phyloP scores from a whole-genome alignment of 1,140 invertebrate species.

The Ceratosolen fusciceps region DNA sequence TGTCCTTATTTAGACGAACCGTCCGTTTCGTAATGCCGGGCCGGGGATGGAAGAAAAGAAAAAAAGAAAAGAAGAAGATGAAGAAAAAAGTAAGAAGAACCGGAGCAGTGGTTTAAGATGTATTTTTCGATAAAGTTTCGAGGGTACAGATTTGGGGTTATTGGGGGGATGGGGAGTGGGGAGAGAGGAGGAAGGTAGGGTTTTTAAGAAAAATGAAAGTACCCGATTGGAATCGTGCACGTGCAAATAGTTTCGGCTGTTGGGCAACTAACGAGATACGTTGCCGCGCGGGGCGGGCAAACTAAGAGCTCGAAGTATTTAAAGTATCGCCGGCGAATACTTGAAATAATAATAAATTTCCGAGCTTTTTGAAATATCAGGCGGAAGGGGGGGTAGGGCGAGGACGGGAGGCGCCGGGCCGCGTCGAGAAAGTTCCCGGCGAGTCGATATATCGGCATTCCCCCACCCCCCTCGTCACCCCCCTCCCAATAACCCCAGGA shows the following conservation, averaged over 20 bases:
- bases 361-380: neutral
- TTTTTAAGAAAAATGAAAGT: slow-evolving; percentile 10
- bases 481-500: neutral
- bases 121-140: neutral
- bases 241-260: neutral
- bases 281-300: too few relatives aligned
- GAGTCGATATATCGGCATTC: neutral
- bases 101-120: neutral
- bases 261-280: neutral
- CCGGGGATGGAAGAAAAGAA: too few relatives aligned
- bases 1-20: neutral
- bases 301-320: neutral
- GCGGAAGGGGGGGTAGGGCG: neutral
- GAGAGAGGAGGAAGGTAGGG: neutral
- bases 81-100: neutral
- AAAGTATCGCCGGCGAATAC: neutral
- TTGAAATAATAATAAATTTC: neutral
- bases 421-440: neutral
- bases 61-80: neutral
- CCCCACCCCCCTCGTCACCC: neutral
- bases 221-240: neutral
- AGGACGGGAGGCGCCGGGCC: neutral
- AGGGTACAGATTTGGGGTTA: too few relatives aligned
- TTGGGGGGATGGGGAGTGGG: too few relatives aligned
- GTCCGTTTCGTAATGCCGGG: too few relatives aligned